Conservation (phyloP, 2,797 vertebrate species). For the Borostomias antarcticus region DNA sequence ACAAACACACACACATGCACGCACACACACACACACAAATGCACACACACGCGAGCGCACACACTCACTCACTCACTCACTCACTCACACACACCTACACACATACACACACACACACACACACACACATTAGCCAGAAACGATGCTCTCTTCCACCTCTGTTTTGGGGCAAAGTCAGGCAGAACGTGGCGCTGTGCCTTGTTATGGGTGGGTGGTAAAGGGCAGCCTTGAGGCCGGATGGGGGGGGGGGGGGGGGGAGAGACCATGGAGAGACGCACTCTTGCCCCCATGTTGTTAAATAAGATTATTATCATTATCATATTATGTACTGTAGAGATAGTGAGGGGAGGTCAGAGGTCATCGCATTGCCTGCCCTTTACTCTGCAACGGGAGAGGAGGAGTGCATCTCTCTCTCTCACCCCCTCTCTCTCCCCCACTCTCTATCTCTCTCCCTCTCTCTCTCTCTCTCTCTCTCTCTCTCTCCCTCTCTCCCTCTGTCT, state of each 20-base stretch:
- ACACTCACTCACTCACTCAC: no score
- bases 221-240: no score
- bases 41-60: no score
- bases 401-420: slow-evolving; percentile 11
- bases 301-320: no score
- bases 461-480: slow-evolving; percentile 8
- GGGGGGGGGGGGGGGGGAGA: slow-evolving; percentile 21
- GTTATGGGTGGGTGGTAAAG: no score
- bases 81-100: no score
- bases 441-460: slow-evolving; percentile 12
- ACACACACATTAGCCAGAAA: no score
- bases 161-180: slow-evolving; percentile 37
- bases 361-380: slow-evolving; percentile 49
- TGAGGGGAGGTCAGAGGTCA: slow-evolving; percentile 47
- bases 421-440: slow-evolving; percentile 5
- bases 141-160: slow-evolving; percentile 2
- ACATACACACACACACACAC: no score
- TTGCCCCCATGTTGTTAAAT: slow-evolving; percentile 49
- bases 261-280: no score
- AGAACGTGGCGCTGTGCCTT: slow-evolving; percentile 13
- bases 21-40: no score
- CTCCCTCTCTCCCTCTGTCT: neutral
- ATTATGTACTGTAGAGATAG: slow-evolving; percentile 24
- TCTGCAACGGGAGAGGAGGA: neutral
- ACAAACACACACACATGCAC: no score